phyloP scores from a whole-genome alignment of 1,140 invertebrate genomes.

The Papilio helenus region DNA sequence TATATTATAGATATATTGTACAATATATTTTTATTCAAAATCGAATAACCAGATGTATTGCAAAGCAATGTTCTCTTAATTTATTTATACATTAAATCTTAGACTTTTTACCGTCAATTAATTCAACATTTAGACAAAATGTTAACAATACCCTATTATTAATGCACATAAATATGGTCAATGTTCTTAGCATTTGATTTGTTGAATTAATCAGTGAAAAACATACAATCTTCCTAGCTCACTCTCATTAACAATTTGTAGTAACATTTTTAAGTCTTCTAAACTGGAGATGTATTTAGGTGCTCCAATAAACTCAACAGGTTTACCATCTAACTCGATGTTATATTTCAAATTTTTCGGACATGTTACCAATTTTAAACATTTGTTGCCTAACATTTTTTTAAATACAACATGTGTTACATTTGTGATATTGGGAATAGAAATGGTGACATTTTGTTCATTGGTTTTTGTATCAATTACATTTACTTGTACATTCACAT shows the following conservation, averaged over 20 bases:
- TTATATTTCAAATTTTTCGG: constrained; percentile 76
- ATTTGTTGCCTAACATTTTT: constrained; percentile 68
- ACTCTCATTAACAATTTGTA: constrained; percentile 81
- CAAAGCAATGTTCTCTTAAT: constrained; percentile 18
- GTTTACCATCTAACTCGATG: constrained; percentile 74
- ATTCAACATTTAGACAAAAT: constrained; percentile 28
- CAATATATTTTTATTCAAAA: constrained; percentile 36
- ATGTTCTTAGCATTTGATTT: constrained; percentile 45
- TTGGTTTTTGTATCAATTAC: constrained; percentile 29
- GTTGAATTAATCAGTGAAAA: constrained; percentile 55
- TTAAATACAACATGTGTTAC: constrained; percentile 76
- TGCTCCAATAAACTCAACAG: constrained; percentile 78
- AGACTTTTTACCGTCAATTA: constrained; percentile 3
- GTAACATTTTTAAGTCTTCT: constrained; percentile 79
- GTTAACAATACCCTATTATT: constrained; percentile 13
- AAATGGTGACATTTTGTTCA: constrained; percentile 41
- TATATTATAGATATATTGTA: constrained; percentile 35
- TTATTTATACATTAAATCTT: constrained; percentile 25
- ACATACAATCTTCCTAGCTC: constrained; percentile 77
- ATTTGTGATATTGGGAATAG: constrained; percentile 46
- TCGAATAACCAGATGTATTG: constrained; percentile 31
- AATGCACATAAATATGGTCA: constrained; percentile 42
- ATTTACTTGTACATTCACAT: constrained; percentile 32
- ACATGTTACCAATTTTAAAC: constrained; percentile 74
- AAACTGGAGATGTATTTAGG: constrained; percentile 76